These are phyloP conservation scores for Gymnothorax javanicus DNA, from an alignment of 2,797 vertebrate genomes.

Conservation along the genomic window DNA sequence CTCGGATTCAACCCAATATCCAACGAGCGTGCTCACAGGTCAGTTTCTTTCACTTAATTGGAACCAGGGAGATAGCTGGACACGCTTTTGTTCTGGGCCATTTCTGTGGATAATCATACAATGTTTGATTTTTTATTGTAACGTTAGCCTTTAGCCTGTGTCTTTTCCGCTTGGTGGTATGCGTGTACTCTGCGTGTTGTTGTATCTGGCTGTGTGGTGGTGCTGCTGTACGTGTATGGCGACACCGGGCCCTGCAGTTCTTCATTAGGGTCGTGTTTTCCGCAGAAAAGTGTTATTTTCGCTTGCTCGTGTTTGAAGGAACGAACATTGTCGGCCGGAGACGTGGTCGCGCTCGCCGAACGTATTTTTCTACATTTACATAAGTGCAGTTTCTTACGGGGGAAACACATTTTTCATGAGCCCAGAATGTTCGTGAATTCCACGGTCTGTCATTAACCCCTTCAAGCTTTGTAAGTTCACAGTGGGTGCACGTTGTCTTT, in stretches of 20 bases:
- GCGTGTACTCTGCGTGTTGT: constrained; percentile 73
- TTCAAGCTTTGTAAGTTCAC: constrained; percentile 65
- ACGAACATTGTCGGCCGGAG: constrained; percentile 48
- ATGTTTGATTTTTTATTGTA: constrained; percentile 52
- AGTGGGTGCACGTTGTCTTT: constrained; percentile 18
- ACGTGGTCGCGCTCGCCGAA: constrained; percentile 37
- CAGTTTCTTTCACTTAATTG: constrained; percentile 57
- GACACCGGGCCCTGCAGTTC: constrained; percentile 75
- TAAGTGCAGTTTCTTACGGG: constrained; percentile 45
- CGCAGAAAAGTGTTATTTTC: constrained; percentile 56
- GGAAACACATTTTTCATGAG: constrained; percentile 55
- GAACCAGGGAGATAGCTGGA: constrained; percentile 33
- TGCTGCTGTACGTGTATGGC: constrained; percentile 59
- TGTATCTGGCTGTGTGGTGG: constrained; percentile 55
- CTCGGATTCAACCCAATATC: constrained; percentile 74
- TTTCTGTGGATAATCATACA: constrained; percentile 54
- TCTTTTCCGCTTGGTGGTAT: constrained; percentile 66
- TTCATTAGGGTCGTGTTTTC: constrained; percentile 59
- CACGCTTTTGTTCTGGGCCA: constrained; percentile 41
- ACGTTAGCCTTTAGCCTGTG: constrained; percentile 48
- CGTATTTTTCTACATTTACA: constrained; percentile 41
- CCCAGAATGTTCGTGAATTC: constrained; percentile 63
- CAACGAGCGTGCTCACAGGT: constrained; percentile 72
- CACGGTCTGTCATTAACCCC: constrained; percentile 58
- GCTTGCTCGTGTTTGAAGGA: constrained; percentile 40